Conservation (phyloP, 2,888 invertebrate genomes). For the Sipunculus nudus region DNA sequence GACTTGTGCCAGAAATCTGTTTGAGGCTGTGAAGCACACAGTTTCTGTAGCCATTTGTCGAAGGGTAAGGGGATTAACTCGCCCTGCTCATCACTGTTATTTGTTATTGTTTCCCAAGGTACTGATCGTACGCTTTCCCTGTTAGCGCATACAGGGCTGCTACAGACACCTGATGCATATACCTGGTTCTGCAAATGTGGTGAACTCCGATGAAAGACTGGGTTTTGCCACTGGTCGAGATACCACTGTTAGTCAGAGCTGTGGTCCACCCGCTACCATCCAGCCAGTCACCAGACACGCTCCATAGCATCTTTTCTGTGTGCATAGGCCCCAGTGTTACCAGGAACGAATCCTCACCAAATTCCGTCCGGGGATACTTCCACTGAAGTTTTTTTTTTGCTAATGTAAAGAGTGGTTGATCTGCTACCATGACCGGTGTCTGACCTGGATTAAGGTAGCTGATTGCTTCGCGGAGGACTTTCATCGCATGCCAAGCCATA, state of each 20-base stretch:
- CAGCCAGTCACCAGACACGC: slow-evolving; percentile 19
- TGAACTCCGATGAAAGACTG: slow-evolving; percentile 11
- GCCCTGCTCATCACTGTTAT: no score
- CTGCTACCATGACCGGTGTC: slow-evolving; percentile 1
- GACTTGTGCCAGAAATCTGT: slow-evolving; percentile 10
- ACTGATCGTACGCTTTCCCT: slow-evolving; percentile 3
- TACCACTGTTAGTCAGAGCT: slow-evolving; percentile 2
- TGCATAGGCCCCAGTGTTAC: slow-evolving; percentile 13
- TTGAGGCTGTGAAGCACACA: slow-evolving; percentile 3
- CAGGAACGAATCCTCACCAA: slow-evolving; percentile 20
- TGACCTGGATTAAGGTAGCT: slow-evolving; percentile 12
- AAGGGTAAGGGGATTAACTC: no score
- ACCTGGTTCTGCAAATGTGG: slow-evolving; percentile 17
- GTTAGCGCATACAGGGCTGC: slow-evolving; percentile 10
- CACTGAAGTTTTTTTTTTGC: slow-evolving; percentile 12
- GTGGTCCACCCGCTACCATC: slow-evolving; percentile 26
- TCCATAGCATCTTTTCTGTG: slow-evolving; percentile 21
- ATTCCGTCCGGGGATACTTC: slow-evolving; percentile 2
- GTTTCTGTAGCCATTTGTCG: slow-evolving; percentile 15
- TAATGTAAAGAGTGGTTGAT: slow-evolving; percentile 13
- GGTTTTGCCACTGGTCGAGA: slow-evolving; percentile 6
- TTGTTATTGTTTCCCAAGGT: not conserved
- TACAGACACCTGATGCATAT: slow-evolving; percentile 12
- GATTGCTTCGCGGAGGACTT: not conserved
- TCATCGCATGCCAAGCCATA: slow-evolving; percentile 13